These are phyloP conservation scores for Gallinago jamesoni DNA, from an alignment of 2,113 vertebrate genomes.

Conservation along the genomic window DNA sequence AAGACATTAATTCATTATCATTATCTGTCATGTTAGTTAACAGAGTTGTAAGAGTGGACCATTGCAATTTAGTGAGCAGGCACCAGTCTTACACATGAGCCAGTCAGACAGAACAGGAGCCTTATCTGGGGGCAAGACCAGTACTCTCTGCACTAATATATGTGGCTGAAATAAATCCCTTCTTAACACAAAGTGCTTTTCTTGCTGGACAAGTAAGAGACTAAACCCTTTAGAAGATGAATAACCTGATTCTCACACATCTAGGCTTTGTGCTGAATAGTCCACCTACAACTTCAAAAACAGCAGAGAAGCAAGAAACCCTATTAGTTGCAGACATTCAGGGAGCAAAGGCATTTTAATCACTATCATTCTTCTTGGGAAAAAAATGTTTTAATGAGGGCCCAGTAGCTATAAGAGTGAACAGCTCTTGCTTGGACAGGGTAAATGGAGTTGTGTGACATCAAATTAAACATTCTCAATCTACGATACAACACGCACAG, in stretches of 20 bases:
- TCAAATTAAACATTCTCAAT: not conserved
- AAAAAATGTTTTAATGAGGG: not conserved
- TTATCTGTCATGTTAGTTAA: not conserved
- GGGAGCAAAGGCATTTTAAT: not conserved
- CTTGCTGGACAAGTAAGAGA: not conserved
- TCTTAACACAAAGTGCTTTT: not conserved
- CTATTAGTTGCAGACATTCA: not conserved
- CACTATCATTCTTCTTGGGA: not conserved
- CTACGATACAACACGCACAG: not conserved
- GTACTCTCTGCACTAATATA: not conserved
- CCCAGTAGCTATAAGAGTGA: not conserved
- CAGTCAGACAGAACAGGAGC: not conserved
- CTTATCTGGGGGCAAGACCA: not conserved
- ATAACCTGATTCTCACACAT: not conserved
- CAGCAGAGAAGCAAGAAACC: not conserved
- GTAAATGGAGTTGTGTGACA: rapidly evolving
- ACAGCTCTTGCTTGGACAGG: not conserved
- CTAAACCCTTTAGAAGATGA: not conserved
- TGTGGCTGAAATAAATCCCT: not conserved
- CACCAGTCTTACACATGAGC: not conserved
- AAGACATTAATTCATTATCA: not conserved
- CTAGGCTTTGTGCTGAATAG: not conserved
- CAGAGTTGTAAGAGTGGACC: not conserved
- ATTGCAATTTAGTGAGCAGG: not conserved
- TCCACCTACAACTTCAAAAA: not conserved